These are phyloP conservation scores for Microplitis deprimator DNA, from an alignment of 2,888 invertebrate species.

Conservation along the genomic window DNA sequence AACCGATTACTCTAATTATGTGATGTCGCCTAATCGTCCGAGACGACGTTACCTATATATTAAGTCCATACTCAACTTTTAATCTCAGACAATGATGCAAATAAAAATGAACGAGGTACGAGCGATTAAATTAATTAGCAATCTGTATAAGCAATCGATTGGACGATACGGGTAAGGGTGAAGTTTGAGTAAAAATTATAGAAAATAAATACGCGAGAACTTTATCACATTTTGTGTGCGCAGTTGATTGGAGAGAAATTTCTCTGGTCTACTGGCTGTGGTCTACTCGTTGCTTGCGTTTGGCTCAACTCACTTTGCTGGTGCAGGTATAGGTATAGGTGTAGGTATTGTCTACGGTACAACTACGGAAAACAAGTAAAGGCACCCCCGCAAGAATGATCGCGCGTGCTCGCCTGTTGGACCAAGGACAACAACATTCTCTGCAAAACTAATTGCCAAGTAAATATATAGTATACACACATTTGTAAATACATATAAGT, in stretches of 20 bases:
- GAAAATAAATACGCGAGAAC: slow-evolving; percentile 15
- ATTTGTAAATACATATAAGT: slow-evolving; percentile 47
- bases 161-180: neutral
- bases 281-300: slow-evolving; percentile 6
- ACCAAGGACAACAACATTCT: slow-evolving; percentile 71
- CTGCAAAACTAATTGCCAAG: slow-evolving; percentile 69
- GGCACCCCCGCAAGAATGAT: slow-evolving; percentile 54
- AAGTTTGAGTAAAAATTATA: neutral
- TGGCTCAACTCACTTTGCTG: neutral
- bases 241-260: slow-evolving; percentile 6
- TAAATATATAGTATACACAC: slow-evolving; percentile 63
- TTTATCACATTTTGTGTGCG: slow-evolving; percentile 34
- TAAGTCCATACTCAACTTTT: neutral
- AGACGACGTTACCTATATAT: neutral
- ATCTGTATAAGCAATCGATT: slow-evolving; percentile 16
- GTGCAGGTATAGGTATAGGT: neutral
- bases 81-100: neutral
- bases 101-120: slow-evolving; percentile 5
- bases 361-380: slow-evolving; percentile 39
- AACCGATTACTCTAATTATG: no score
- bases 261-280: neutral
- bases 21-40: neutral
- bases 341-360: slow-evolving; percentile 44
- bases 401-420: slow-evolving; percentile 59
- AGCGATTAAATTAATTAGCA: slow-evolving; percentile 29